phyloP scores from a whole-genome alignment of 2,113 vertebrate genomes.

The Anarhynchus alexandrinus region DNA sequence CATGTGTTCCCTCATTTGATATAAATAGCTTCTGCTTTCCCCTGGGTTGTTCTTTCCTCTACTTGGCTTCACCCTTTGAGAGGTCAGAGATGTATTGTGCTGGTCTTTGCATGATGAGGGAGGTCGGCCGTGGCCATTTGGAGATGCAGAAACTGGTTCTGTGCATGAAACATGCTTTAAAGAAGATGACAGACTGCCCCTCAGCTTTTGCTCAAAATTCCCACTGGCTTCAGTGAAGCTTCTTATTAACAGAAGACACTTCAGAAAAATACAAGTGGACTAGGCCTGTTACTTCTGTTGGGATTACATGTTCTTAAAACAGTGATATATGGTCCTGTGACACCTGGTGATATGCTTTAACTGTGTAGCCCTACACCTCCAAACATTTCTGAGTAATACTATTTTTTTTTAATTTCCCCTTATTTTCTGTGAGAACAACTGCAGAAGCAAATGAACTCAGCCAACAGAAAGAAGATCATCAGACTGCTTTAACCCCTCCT shows the following conservation, averaged over 20 bases:
- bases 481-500: background rate
- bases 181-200: background rate
- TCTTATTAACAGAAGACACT: background rate
- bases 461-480: background rate
- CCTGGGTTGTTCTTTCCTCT: conserved; percentile 3
- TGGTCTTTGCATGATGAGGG: background rate
- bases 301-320: background rate
- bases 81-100: background rate
- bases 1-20: background rate
- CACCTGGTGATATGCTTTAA: background rate
- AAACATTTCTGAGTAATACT: background rate
- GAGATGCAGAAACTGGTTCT: background rate
- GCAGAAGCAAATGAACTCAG: background rate
- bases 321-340: background rate
- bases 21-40: conserved; percentile 48
- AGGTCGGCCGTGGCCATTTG: background rate
- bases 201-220: background rate
- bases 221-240: background rate
- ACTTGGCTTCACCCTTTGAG: background rate
- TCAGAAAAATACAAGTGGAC: background rate
- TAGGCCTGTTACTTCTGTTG: background rate
- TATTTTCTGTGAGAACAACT: background rate
- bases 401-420: background rate
- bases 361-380: background rate
- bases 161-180: background rate